Conservation (phyloP, 2,113 vertebrate species). For the Sorex araneus region DNA sequence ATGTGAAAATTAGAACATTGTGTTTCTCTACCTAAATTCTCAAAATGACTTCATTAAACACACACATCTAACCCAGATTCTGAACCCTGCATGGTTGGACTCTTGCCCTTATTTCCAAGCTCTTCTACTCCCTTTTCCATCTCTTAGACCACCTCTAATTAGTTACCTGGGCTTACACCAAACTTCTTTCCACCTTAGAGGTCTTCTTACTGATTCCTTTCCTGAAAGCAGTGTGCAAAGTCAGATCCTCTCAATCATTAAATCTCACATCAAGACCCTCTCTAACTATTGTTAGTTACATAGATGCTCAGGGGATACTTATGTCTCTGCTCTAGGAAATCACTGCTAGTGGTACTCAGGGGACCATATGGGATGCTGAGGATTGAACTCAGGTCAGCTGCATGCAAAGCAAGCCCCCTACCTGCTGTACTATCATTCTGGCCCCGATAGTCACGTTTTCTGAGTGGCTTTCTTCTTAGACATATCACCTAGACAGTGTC, state of each 20-base stretch:
- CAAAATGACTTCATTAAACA: neutral
- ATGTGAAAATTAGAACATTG: neutral
- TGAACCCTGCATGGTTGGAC: neutral
- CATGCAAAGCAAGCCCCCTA: too few relatives aligned
- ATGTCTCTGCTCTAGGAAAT: too few relatives aligned
- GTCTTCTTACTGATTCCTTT: neutral
- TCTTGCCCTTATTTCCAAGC: neutral
- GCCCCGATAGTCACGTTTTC: neutral
- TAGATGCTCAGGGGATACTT: too few relatives aligned
- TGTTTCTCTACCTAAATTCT: conserved; percentile 3
- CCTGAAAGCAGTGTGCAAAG: neutral
- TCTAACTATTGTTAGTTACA: too few relatives aligned
- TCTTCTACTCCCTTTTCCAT: neutral
- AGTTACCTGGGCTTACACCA: neutral
- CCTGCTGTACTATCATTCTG: too few relatives aligned
- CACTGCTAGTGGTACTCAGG: too few relatives aligned
- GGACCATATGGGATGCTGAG: too few relatives aligned
- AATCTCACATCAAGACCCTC: neutral
- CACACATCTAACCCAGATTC: neutral
- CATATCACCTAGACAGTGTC: neutral
- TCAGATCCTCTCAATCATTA: neutral
- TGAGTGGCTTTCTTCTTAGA: neutral
- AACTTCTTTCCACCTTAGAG: neutral
- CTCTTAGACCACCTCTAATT: neutral
- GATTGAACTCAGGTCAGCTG: too few relatives aligned